A percentile compares a stretch with the other conserved stretches of the same genome.
These are phyloP conservation scores for Caenorhabditis auriculariae DNA, from an alignment of 2,888 invertebrate species.

Conservation along the genomic window DNA sequence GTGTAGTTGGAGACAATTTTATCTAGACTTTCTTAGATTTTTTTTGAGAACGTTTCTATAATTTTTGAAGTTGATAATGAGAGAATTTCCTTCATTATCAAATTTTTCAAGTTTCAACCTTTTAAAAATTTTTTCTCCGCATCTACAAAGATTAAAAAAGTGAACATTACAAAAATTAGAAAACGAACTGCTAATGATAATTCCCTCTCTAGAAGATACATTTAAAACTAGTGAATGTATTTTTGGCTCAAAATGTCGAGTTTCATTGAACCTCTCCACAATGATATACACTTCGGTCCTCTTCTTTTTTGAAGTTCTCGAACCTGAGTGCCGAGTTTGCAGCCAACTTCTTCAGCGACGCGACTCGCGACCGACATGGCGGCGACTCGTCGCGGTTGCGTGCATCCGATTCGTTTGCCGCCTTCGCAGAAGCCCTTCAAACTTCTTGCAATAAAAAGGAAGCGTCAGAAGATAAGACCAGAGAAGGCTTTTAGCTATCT, in stretches of 20 bases:
- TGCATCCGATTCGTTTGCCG: constrained; percentile 89
- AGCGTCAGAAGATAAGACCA: not conserved
- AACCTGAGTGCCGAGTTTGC: constrained; percentile 77
- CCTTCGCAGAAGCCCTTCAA: constrained; percentile 68
- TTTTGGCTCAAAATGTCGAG: too few relatives aligned
- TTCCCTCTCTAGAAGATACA: not conserved
- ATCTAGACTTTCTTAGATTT: too few relatives aligned
- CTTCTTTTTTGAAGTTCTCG: not conserved
- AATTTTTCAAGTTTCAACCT: not conserved
- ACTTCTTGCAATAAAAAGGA: not conserved
- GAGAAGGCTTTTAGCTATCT: not conserved
- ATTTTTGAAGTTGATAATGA: too few relatives aligned
- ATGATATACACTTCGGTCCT: too few relatives aligned
- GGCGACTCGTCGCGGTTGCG: constrained; percentile 95
- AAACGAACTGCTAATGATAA: not conserved
- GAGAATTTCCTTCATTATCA: too few relatives aligned
- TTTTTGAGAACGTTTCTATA: too few relatives aligned
- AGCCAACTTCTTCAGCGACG: constrained; percentile 95
- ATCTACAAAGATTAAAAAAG: constrained; percentile 5
- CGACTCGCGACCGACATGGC: constrained; percentile 99
- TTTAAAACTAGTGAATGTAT: not conserved
- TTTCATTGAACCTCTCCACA: too few relatives aligned
- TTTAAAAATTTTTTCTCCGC: not conserved
- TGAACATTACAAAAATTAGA: constrained; percentile 1
- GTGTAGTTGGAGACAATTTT: too few relatives aligned